These are phyloP conservation scores for Phataginus tetradactyla DNA, from an alignment of 2,797 vertebrate species.

Conservation along the genomic window DNA sequence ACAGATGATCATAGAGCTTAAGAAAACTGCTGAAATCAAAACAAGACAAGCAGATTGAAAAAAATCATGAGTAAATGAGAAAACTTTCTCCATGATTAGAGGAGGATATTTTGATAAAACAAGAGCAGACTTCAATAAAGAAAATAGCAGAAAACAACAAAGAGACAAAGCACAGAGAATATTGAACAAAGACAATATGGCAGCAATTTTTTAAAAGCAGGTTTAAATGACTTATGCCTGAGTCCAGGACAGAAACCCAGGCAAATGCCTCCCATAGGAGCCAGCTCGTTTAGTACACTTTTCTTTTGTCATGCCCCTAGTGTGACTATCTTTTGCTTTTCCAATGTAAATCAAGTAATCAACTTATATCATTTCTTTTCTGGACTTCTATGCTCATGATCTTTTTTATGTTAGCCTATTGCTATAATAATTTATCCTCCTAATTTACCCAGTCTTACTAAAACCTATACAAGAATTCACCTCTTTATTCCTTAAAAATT, in stretches of 20 bases:
- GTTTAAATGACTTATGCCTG: background rate
- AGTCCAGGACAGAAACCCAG: background rate
- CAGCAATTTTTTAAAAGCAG: background rate
- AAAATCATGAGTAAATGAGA: background rate
- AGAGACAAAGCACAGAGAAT: background rate
- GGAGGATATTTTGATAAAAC: background rate
- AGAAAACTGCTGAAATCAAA: background rate
- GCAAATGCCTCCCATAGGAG: background rate
- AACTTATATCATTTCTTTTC: background rate
- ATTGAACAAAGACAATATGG: background rate
- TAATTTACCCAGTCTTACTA: background rate
- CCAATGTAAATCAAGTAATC: background rate
- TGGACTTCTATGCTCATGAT: background rate
- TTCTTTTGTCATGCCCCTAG: background rate
- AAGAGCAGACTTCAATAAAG: background rate
- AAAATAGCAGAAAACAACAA: background rate
- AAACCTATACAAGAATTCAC: background rate
- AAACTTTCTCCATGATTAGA: background rate
- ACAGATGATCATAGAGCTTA: background rate
- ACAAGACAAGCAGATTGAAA: background rate
- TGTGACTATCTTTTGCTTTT: background rate
- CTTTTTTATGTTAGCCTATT: background rate
- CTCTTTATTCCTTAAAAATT: background rate
- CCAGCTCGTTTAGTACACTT: background rate
- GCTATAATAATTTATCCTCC: background rate